A percentile compares a stretch with the other conserved stretches of the same genome.
phyloP scores from a whole-genome alignment of 2,113 vertebrate genomes.

The Natator depressus region DNA sequence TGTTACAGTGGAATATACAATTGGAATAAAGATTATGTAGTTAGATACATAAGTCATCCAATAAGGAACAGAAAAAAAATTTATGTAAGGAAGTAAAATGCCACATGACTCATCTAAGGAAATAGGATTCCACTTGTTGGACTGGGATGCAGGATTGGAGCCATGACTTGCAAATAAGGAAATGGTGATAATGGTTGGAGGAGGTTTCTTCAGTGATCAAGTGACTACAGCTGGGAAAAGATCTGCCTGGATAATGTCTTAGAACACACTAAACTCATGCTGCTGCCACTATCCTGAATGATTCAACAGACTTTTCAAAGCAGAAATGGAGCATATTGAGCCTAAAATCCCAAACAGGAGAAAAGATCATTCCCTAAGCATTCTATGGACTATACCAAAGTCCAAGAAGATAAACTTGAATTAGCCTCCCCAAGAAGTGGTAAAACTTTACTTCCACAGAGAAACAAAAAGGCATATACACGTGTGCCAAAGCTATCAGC shows the following conservation, averaged over 20 bases:
- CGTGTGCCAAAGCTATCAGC: neutral
- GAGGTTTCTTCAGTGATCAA: neutral
- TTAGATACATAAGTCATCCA: accelerated
- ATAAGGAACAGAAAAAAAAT: neutral
- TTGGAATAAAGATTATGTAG: neutral
- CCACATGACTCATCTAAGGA: neutral
- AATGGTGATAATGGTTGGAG: neutral
- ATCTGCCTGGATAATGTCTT: neutral
- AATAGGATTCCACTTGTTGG: neutral
- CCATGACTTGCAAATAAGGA: neutral
- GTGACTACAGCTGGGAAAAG: neutral
- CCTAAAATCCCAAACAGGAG: neutral
- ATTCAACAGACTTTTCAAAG: neutral
- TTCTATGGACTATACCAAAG: neutral
- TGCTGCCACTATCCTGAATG: neutral
- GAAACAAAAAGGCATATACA: neutral
- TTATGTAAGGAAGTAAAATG: no score
- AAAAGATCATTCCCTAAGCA: accelerated
- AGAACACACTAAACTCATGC: neutral
- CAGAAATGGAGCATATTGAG: neutral
- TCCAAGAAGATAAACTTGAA: neutral
- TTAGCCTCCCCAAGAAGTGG: neutral
- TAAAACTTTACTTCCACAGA: neutral
- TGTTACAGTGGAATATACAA: neutral
- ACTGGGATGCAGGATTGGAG: neutral